Evolutionary conservation across 2,888 invertebrate species (phyloP).

Genomic region (Pachliopta kotzebuea): DNA sequence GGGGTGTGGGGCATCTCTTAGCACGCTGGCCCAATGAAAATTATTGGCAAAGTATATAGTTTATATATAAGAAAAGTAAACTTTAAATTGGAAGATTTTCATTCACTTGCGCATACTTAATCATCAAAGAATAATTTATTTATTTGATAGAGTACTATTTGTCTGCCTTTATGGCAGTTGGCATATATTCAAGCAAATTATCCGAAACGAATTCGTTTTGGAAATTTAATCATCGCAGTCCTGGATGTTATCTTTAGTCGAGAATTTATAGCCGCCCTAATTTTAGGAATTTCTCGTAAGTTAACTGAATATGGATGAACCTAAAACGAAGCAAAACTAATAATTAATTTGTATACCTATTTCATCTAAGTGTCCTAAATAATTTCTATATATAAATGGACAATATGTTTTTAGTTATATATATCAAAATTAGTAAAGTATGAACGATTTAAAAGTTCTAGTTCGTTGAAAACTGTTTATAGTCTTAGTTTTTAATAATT

Average conservation of each 20-base stretch:
- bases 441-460: too few relatives aligned
- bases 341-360: background rate
- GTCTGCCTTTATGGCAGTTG: constrained; percentile 14
- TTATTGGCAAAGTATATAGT: too few relatives aligned
- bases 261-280: background rate
- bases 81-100: too few relatives aligned
- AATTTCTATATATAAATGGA: too few relatives aligned
- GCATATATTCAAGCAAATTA: constrained; percentile 25
- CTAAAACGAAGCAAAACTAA: background rate
- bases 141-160: constrained; percentile 11
- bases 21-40: too few relatives aligned
- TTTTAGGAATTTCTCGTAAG: background rate
- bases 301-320: background rate
- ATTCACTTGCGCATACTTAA: too few relatives aligned
- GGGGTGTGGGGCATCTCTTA: too few relatives aligned
- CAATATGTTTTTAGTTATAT: too few relatives aligned
- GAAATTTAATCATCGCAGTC: constrained; percentile 18
- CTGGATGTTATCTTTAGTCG: constrained; percentile 8
- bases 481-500: too few relatives aligned
- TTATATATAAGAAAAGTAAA: too few relatives aligned
- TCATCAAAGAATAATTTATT: constrained; percentile 17
- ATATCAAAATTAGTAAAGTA: too few relatives aligned
- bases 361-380: background rate
- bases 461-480: too few relatives aligned
- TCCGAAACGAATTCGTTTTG: constrained; percentile 10